phyloP scores from a whole-genome alignment of 2,888 invertebrate species.

The Cerastis leucographa region DNA sequence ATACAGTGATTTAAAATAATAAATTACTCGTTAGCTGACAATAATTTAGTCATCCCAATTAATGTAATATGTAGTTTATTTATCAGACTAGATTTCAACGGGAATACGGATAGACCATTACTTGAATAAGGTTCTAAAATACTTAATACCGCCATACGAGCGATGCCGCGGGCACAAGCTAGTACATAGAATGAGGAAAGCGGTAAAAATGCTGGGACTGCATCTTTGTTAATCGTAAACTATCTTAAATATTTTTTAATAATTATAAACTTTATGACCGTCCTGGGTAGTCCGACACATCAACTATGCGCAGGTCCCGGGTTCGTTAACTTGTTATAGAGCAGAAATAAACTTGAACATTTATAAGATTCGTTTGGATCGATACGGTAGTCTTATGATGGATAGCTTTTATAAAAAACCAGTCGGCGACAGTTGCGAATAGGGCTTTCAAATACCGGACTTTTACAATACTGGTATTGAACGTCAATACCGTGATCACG shows the following conservation, averaged over 20 bases:
- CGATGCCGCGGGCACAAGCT: neutral
- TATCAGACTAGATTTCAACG: neutral
- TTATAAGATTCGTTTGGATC: constrained; percentile 8
- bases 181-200: neutral
- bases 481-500: too few relatives aligned
- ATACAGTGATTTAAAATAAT: neutral
- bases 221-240: constrained; percentile 15
- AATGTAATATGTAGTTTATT: too few relatives aligned
- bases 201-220: neutral
- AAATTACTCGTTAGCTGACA: neutral
- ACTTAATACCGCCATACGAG: neutral
- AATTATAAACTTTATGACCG: constrained; percentile 25
- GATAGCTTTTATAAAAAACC: constrained; percentile 11
- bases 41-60: neutral
- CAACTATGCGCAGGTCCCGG: neutral
- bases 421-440: neutral
- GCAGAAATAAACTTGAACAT: constrained; percentile 12
- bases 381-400: constrained; percentile 10
- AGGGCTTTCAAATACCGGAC: too few relatives aligned
- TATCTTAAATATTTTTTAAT: constrained; percentile 4
- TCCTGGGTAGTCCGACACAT: constrained; percentile 9
- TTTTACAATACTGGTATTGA: too few relatives aligned
- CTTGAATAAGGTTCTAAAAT: too few relatives aligned
- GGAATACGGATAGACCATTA: neutral
- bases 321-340: constrained; percentile 26